These are phyloP conservation scores for Henricia sp. DNA, from an alignment of 53 echinoderm and acorn worm genomes.

Conservation along the genomic window DNA sequence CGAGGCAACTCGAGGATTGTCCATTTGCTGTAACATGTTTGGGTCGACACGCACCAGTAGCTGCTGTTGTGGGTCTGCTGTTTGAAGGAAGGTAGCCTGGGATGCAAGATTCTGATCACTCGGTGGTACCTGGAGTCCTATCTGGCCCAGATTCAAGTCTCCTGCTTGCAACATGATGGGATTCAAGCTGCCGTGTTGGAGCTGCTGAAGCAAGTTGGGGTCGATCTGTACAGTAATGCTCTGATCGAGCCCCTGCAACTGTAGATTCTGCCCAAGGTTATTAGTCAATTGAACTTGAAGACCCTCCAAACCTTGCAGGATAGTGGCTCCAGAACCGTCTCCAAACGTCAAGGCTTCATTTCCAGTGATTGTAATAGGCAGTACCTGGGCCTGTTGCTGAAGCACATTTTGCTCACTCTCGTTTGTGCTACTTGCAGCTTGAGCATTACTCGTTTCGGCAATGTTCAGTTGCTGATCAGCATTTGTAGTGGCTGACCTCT, in stretches of 20 bases:
- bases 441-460: constrained; percentile 53
- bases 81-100: constrained; percentile 24
- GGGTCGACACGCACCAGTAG: constrained; percentile 52
- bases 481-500: constrained; percentile 55
- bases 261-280: constrained; percentile 79
- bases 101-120: constrained; percentile 35
- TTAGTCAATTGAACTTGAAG: constrained; percentile 83
- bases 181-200: constrained; percentile 87
- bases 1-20: constrained; percentile 20
- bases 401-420: constrained; percentile 37
- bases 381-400: constrained; percentile 63
- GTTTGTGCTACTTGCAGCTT: constrained; percentile 14
- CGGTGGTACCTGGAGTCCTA: constrained; percentile 79
- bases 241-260: constrained; percentile 86
- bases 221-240: constrained; percentile 98
- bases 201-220: constrained; percentile 86
- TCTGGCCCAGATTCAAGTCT: constrained; percentile 73
- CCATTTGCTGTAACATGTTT: constrained; percentile 19
- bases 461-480: constrained; percentile 55
- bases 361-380: constrained; percentile 62
- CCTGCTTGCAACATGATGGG: constrained; percentile 83
- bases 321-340: constrained; percentile 75
- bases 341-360: constrained; percentile 61
- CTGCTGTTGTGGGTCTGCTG: constrained; percentile 48
- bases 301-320: constrained; percentile 83